Conservation (phyloP, 1,140 invertebrate species). For the Trichomalopsis sarcophagae region DNA sequence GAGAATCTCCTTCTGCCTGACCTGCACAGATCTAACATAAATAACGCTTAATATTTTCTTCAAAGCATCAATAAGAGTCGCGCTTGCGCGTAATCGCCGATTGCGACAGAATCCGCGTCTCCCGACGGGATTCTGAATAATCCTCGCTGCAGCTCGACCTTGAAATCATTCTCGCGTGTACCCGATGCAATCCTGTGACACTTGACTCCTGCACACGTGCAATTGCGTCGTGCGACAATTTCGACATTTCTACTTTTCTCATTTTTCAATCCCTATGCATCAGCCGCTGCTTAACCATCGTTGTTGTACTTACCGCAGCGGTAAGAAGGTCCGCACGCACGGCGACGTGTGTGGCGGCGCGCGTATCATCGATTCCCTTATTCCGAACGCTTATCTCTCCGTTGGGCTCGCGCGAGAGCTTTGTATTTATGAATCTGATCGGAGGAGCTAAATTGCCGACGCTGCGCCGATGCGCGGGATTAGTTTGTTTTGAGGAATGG, state of each 20-base stretch:
- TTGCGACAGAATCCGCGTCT: background rate
- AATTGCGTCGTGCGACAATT: conserved; percentile 35
- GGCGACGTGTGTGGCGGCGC: background rate
- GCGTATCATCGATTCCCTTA: background rate
- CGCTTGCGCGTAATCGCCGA: background rate
- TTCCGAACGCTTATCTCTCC: no score
- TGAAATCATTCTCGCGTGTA: conserved; percentile 45
- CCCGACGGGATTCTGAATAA: conserved; percentile 18
- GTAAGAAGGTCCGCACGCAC: background rate
- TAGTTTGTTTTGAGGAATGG: background rate
- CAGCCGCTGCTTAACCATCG: background rate
- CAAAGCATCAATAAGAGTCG: background rate
- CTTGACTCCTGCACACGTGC: background rate
- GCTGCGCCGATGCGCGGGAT: background rate
- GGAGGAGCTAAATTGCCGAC: background rate
- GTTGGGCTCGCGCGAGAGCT: no score
- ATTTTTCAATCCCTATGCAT: background rate
- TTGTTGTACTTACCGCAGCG: no score
- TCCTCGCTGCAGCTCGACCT: conserved; percentile 14
- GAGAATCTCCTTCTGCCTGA: background rate
- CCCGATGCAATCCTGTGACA: background rate
- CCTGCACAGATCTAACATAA: background rate
- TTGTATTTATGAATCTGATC: no score
- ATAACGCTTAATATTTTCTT: background rate
- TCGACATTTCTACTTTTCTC: conserved; percentile 9